A percentile compares a stretch with the other conserved stretches of the same genome.
Evolutionary conservation across 2,797 vertebrate genomes (phyloP).

Genomic region (Corythornis leucogaster): DNA sequence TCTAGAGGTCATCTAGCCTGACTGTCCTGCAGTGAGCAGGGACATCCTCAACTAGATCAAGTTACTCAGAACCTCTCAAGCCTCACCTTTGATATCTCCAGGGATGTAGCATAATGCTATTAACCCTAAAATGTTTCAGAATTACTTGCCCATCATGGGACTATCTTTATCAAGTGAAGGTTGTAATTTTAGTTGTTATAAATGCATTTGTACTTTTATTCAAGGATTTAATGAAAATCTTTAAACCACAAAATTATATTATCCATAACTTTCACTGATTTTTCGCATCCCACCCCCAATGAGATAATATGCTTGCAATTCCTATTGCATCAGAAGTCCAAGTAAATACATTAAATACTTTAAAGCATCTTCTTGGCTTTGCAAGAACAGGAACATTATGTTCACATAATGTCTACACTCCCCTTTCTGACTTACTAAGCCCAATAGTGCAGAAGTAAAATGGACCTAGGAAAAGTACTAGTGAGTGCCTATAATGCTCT

Average conservation of each 20-base stretch:
- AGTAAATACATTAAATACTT: neutral
- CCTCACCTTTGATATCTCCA: no score
- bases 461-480: neutral
- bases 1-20: no score
- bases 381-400: neutral
- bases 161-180: neutral
- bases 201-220: neutral
- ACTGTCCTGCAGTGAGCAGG: no score
- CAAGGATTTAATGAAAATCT: neutral
- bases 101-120: neutral
- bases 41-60: no score
- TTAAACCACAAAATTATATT: neutral
- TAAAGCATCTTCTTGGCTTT: neutral
- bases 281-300: rapidly evolving
- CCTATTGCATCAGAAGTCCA: neutral
- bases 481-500: neutral
- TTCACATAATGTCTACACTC: neutral
- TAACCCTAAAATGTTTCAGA: neutral
- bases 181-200: rapidly evolving
- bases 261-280: neutral
- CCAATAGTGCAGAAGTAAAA: neutral
- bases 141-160: neutral
- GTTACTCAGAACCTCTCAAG: no score
- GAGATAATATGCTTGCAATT: neutral
- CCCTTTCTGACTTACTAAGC: neutral